Evolutionary conservation across 2,113 vertebrate species (phyloP), one percentile per base, ranked within the genome.

Genomic region (Lamprotornis superbus): DNA sequence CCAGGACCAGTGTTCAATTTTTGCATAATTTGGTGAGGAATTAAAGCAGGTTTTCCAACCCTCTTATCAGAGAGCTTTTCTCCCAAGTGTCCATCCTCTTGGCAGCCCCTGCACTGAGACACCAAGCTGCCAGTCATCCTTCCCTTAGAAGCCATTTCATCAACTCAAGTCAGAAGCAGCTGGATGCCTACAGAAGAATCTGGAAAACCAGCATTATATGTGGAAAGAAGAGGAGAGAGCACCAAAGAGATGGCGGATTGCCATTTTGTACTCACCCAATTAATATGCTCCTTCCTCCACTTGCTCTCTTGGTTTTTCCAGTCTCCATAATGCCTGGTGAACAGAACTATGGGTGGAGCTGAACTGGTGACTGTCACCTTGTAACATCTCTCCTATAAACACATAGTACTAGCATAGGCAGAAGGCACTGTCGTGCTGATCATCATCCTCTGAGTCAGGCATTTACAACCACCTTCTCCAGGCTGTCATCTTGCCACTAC

Each of bases 401-500:
- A 97, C 83, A 86, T 90, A 94, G 93, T 97, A 95, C 90, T 94
- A 93, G 94, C 83, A 93, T 14, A 93, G 55, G 57, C 94, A 96
- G 95, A 92, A 93, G 90, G 69, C 93, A 95, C 68, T 65, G 74
- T 55, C 35, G 50, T 87, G 88, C 83, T 95, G 97, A 95, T 97
- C 94, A 95, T 89, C 87, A 80, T 93, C 83, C 90, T 96, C 81
- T 95, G 94, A 97, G 95, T 93, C 93, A 95, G 87, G 79, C 95
- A 97, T 95, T 94, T 98, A 94, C 92, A 93, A 96, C 91, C 93
- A 96, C 93, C 96, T 97, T 97, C 96, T 94, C 92, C 87, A 94
- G 90, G 95, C 95, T 97, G 88, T 97, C 94, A 97, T 96, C 88
- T 89, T 93, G 89, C 40, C 96, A 94, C 95, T 92, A 92, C 60